Percentiles rank a stretch among this genome's conserved stretches.
Conservation (phyloP, 2,888 invertebrate genomes). For the Amiota communis region DNA sequence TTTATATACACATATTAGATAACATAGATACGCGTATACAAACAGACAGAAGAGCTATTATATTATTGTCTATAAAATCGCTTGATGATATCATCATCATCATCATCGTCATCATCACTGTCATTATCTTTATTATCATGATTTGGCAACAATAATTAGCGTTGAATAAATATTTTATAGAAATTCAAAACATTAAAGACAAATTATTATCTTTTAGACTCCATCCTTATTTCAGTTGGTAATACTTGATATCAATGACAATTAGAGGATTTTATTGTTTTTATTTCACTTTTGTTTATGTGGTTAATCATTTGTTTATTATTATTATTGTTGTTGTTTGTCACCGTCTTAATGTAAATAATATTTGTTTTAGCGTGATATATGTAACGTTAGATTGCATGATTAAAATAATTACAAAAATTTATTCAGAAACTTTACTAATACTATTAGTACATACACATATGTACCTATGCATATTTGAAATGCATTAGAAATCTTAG, state of each 20-base stretch:
- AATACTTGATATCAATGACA: not conserved
- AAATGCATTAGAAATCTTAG: too few species aligned
- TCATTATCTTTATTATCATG: not conserved
- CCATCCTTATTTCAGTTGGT: not conserved
- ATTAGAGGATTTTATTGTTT: not conserved
- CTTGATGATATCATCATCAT: constrained; percentile 5
- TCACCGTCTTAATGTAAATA: not conserved
- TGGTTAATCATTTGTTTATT: not conserved
- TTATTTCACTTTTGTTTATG: too few species aligned
- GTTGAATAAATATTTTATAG: not conserved
- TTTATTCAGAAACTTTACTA: too few species aligned
- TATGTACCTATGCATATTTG: too few species aligned
- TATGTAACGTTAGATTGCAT: constrained; percentile 17
- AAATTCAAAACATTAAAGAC: not conserved
- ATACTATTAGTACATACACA: too few species aligned
- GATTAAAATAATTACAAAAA: constrained; percentile 8
- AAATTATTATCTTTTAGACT: not conserved
- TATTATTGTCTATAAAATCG: too few species aligned
- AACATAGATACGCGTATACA: too few species aligned
- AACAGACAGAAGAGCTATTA: too few species aligned
- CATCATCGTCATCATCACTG: too few species aligned
- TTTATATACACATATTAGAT: too few species aligned
- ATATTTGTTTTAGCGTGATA: constrained; percentile 14
- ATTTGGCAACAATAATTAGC: constrained; percentile 8
- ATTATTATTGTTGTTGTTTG: not conserved